phyloP scores from a whole-genome alignment of 2,113 vertebrate genomes.

The Rana temporaria region DNA sequence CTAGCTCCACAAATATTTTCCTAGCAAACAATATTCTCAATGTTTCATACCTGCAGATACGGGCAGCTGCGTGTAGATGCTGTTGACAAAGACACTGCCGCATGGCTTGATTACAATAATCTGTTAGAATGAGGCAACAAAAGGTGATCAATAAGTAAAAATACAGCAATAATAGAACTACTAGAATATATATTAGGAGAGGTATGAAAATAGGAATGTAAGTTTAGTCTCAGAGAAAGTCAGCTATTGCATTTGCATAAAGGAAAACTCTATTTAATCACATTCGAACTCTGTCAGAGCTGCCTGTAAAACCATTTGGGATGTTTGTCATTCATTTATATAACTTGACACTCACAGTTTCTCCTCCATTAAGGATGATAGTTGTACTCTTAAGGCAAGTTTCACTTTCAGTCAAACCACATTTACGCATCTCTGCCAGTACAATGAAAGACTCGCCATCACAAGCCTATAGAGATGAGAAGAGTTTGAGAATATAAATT shows the following conservation, averaged over 20 bases:
- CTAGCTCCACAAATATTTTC: neutral
- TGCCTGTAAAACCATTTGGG: no score
- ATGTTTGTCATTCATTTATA: neutral
- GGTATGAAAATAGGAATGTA: neutral
- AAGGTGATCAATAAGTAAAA: neutral
- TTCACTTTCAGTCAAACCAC: slow-evolving; percentile 78
- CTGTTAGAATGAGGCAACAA: slow-evolving; percentile 65
- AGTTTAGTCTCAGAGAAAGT: no score
- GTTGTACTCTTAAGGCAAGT: slow-evolving; percentile 85
- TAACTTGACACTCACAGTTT: slow-evolving; percentile 71
- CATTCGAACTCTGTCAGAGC: no score
- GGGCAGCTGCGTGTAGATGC: slow-evolving; percentile 82
- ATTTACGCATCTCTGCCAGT: slow-evolving; percentile 83
- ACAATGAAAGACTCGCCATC: slow-evolving; percentile 72
- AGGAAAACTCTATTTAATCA: no score
- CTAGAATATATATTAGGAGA: neutral
- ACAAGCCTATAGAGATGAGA: slow-evolving; percentile 66
- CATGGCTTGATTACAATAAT: slow-evolving; percentile 75
- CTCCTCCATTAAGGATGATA: slow-evolving; percentile 69
- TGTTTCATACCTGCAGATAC: slow-evolving; percentile 77
- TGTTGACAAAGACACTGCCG: slow-evolving; percentile 82
- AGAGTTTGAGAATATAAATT: neutral
- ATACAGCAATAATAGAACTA: neutral
- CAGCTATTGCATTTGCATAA: no score
- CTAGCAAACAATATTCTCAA: slow-evolving; percentile 7